Percentiles rank a stretch among this genome's conserved stretches.
These are phyloP conservation scores for Gastrophryne carolinensis DNA, from an alignment of 2,797 vertebrate genomes.

Conservation along the genomic window DNA sequence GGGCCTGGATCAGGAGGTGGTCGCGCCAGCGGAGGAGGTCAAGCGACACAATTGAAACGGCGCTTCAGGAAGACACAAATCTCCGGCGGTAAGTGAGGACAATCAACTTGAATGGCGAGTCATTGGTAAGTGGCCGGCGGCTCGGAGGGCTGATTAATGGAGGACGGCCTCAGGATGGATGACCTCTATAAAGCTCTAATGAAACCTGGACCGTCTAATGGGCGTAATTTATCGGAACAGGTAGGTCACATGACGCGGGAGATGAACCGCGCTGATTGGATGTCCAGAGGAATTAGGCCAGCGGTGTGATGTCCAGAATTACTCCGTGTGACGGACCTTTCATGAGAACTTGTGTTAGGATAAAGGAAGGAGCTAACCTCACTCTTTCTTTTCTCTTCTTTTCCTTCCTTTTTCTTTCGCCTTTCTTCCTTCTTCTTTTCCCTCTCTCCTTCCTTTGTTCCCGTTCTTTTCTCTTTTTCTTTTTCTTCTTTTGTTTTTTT, in stretches of 20 bases:
- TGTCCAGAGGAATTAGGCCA: background rate
- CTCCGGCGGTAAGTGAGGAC: background rate
- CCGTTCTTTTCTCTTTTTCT: too few relatives aligned
- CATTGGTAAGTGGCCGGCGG: slow-evolving; percentile 20
- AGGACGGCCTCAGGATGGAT: slow-evolving; percentile 18
- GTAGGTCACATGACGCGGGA: background rate
- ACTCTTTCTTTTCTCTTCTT: too few relatives aligned
- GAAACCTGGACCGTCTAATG: slow-evolving; percentile 23
- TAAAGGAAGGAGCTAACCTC: too few relatives aligned
- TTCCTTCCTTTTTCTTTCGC: too few relatives aligned
- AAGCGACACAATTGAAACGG: background rate
- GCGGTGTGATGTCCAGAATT: too few relatives aligned
- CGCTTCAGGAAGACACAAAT: slow-evolving; percentile 17
- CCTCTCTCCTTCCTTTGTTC: background rate
- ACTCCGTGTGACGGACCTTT: too few relatives aligned
- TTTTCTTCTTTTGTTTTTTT: too few relatives aligned
- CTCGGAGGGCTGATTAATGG: slow-evolving; percentile 21
- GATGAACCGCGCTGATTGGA: background rate
- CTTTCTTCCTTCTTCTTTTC: background rate
- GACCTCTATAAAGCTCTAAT: slow-evolving; percentile 47
- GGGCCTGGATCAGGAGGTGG: background rate
- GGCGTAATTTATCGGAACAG: slow-evolving; percentile 13
- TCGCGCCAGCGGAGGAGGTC: slow-evolving; percentile 12
- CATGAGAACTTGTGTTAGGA: too few relatives aligned
- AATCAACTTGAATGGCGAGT: slow-evolving; percentile 2